Base-by-base conservation (phyloP, 2,113 vertebrate genomes). In the Oriolus oriolus region DNA sequence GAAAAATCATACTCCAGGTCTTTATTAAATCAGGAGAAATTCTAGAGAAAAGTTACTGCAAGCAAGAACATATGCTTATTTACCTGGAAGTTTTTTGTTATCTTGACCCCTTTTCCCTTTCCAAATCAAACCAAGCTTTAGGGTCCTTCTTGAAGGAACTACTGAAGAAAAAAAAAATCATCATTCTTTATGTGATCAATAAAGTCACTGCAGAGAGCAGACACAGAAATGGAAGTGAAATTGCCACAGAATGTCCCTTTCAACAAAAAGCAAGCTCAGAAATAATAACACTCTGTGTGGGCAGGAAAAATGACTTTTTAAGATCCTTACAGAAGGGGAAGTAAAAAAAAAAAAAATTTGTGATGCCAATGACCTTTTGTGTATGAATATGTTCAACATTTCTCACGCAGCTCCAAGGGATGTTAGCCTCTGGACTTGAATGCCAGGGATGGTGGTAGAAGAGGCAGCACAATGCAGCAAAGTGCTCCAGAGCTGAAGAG, bases 361-460 rank as follows among this genome's bases (percentile, higher is more conserved):
- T 39, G 16, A 66, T 37, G 12, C 20, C 35, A 42, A 7, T 50
- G 53, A n/a, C 30, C 12, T 42, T 85, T 85, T 49, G 10, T 11
- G 19, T 18, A 7, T 24, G n/a, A 59, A 17, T 30, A 39, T 50
- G 82, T 89, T 44, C 37, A 91, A 3, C 10, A 16, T 59, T 84
- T 74, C 37, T 75, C 20, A 1, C 37, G 31, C 37, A 45, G 39
- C 24, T 84, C 54, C 39, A 35, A 37, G 19, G 27, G 39, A 37
- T 5, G 30, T 16, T 14, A 9, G 18, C 60, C 42, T 52, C 16
- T 44, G 52, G 69, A 47, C 17, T 6, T 7, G 10, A 31, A 37
- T 13, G 24, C 19, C 49, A 49, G 18, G 26, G 23, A 26, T 0
- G 18, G 27, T 1, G 21, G 4, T 3, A 44, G 35, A 30, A 54